Conservation (phyloP, 2,113 vertebrate genomes). For the Hemiscyllium ocellatum region DNA sequence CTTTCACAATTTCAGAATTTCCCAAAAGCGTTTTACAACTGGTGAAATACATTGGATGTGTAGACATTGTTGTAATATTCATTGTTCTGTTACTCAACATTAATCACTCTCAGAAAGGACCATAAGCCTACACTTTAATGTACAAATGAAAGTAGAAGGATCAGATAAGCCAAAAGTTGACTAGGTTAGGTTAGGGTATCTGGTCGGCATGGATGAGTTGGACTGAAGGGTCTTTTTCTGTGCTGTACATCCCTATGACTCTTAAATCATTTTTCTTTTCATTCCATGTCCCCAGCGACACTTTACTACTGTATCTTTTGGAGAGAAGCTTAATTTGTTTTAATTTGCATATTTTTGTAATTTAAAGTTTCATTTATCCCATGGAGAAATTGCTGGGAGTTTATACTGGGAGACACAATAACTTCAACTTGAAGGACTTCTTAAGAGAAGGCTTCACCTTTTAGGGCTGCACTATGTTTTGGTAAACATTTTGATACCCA, state of each 20-base stretch:
- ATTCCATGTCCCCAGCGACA: not conserved
- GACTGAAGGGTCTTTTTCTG: too few species aligned
- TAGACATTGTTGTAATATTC: not conserved
- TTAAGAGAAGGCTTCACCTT: not conserved
- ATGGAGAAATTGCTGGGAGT: not conserved
- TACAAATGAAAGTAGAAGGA: not conserved
- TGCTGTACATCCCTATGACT: too few species aligned
- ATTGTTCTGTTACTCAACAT: not conserved
- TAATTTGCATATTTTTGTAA: not conserved
- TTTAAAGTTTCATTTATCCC: not conserved
- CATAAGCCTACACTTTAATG: not conserved
- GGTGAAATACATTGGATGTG: not conserved
- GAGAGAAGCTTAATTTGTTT: constrained; percentile 24
- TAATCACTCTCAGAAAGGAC: too few species aligned
- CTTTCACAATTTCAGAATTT: not conserved
- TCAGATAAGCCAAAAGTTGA: not conserved
- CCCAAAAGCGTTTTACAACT: not conserved
- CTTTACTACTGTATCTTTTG: not conserved
- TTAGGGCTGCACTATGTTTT: not conserved
- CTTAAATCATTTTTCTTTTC: not conserved
- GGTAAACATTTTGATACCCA: too few species aligned
- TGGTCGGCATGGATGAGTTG: too few species aligned
- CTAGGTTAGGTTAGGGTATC: too few species aligned
- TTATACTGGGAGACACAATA: not conserved
- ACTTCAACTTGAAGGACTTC: not conserved